Percentiles rank a stretch among this genome's conserved stretches.
phyloP scores from a whole-genome alignment of 2,113 vertebrate genomes.

The Anser cygnoides region DNA sequence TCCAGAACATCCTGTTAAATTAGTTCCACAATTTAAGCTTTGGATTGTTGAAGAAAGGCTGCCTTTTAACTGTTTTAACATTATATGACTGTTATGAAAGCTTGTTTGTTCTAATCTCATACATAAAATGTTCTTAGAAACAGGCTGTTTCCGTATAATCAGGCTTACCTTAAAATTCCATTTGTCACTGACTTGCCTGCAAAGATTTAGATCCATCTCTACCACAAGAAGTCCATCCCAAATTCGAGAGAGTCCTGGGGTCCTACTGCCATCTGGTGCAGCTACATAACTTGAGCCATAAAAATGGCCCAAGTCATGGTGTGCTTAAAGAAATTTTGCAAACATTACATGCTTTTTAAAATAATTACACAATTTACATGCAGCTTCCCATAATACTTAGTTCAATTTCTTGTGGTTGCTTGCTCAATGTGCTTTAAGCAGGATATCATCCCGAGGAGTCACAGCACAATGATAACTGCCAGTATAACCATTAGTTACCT shows the following conservation, averaged over 20 bases:
- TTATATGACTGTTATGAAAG: not conserved
- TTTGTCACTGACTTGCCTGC: constrained; percentile 88
- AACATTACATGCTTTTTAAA: not conserved
- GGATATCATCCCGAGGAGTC: not conserved
- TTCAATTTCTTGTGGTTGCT: not conserved
- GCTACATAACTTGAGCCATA: constrained; percentile 96
- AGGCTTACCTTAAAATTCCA: constrained; percentile 93
- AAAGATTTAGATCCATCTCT: constrained; percentile 93
- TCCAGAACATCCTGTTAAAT: not conserved
- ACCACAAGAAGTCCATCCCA: constrained; percentile 88
- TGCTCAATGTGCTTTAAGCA: not conserved
- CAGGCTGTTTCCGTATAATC: not conserved
- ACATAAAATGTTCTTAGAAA: not conserved
- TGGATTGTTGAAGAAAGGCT: not conserved
- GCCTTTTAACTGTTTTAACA: not conserved
- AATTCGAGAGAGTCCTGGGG: constrained; percentile 88
- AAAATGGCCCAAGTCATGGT: constrained; percentile 90
- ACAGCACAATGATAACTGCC: not conserved
- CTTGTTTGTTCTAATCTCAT: not conserved
- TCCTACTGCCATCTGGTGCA: constrained; percentile 89
- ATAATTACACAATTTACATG: not conserved
- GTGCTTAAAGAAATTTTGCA: constrained; percentile 77
- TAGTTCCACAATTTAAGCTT: not conserved
- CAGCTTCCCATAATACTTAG: not conserved
- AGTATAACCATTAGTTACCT: not conserved